These are phyloP conservation scores for Seira musarum DNA, from an alignment of 2,888 invertebrate genomes.

Conservation along the genomic window DNA sequence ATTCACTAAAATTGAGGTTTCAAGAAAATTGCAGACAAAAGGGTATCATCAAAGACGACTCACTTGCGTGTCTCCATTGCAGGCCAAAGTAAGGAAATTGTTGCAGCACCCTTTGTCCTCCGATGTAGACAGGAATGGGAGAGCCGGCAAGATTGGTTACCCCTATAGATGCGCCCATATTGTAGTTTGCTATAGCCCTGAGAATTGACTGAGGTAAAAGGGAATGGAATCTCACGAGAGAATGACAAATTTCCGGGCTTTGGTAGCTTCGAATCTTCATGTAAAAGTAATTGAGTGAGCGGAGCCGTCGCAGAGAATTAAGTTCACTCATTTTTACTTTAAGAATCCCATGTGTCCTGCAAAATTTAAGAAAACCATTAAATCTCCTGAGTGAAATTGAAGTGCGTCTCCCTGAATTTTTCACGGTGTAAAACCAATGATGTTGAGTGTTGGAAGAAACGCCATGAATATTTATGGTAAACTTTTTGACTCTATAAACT, in stretches of 20 bases:
- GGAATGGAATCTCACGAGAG: slow-evolving; percentile 21
- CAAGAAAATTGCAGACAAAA: too few species aligned
- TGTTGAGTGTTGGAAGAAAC: too few species aligned
- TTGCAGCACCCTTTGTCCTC: slow-evolving; percentile 15
- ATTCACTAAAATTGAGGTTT: too few species aligned
- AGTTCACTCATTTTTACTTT: slow-evolving; percentile 24
- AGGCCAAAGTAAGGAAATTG: slow-evolving; percentile 27
- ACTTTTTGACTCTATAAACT: too few species aligned
- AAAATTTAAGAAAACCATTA: too few species aligned
- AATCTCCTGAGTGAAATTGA: too few species aligned
- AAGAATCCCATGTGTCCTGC: slow-evolving; percentile 46
- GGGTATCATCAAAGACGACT: too few species aligned
- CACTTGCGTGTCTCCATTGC: slow-evolving; percentile 42
- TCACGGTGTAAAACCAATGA: too few species aligned
- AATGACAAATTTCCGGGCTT: slow-evolving; percentile 35
- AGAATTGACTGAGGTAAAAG: slow-evolving; percentile 23
- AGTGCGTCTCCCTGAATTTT: too few species aligned
- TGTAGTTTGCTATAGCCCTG: slow-evolving; percentile 19
- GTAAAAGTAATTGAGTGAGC: slow-evolving; percentile 1
- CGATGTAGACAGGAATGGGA: background rate
- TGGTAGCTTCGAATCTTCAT: background rate
- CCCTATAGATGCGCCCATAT: slow-evolving; percentile 41
- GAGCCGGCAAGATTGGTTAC: slow-evolving; percentile 39
- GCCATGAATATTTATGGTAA: too few species aligned
- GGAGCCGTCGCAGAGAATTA: slow-evolving; percentile 5